Percentiles rank a stretch among this genome's conserved stretches.
These are phyloP conservation scores for Kryptopterus vitreolus DNA, from an alignment of 2,797 vertebrate species.

Conservation along the genomic window DNA sequence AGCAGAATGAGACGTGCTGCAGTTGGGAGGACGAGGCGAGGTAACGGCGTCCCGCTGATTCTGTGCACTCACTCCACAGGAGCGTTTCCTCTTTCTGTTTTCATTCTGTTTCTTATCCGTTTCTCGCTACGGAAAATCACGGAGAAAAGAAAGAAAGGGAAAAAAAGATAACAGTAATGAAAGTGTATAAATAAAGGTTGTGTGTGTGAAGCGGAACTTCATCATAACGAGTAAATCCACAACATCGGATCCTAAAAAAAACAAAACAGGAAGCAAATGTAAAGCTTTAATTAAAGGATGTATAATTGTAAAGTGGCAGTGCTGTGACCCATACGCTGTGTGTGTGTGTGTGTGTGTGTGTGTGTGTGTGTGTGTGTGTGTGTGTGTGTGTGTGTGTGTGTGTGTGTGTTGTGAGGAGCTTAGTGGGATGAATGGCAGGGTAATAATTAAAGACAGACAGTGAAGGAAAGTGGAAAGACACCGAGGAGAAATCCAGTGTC, in stretches of 20 bases:
- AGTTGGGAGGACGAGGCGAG: not conserved
- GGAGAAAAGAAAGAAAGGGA: not conserved
- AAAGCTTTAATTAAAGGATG: not conserved
- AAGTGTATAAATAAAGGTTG: not conserved
- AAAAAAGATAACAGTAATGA: not conserved
- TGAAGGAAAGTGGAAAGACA: not conserved
- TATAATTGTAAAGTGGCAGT: not conserved
- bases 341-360: not conserved
- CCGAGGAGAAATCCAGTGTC: slow-evolving; percentile 18
- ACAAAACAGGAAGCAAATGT: not conserved
- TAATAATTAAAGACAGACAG: slow-evolving; percentile 38
- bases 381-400: slow-evolving; percentile 3
- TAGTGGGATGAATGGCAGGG: slow-evolving; percentile 36
- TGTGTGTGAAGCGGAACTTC: not conserved
- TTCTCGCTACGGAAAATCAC: not conserved
- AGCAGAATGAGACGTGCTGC: not conserved
- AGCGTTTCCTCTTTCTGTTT: not conserved
- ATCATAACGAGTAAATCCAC: not conserved
- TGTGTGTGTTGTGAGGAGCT: slow-evolving; percentile 31
- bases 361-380: slow-evolving; percentile 1
- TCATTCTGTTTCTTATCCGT: not conserved
- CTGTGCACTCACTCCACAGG: not conserved
- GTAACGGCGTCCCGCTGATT: not conserved
- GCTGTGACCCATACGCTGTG: not conserved
- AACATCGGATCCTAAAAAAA: not conserved